Conservation (phyloP, 2,113 vertebrate genomes). For the Lampris megalopsis region DNA sequence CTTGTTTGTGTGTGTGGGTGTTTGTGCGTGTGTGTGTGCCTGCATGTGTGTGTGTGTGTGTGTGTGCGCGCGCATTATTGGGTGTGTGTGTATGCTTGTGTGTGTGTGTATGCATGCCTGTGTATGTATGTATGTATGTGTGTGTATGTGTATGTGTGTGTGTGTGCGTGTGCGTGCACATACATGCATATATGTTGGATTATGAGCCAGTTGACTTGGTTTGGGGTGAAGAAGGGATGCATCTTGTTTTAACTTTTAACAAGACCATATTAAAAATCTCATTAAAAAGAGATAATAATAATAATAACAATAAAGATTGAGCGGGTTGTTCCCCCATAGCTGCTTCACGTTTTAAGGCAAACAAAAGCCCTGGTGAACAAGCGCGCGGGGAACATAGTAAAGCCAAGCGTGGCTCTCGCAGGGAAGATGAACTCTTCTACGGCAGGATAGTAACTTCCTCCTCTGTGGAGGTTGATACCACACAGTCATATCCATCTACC, state of each 20-base stretch:
- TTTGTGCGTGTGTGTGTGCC: no score
- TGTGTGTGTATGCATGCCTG: no score
- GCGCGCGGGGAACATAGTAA: slow-evolving; percentile 54
- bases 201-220: background rate
- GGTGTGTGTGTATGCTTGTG: no score
- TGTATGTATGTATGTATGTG: background rate
- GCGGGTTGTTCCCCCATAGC: slow-evolving; percentile 54
- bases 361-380: slow-evolving; percentile 47
- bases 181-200: no score
- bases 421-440: slow-evolving; percentile 30
- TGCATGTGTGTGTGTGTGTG: background rate
- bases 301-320: slow-evolving; percentile 28
- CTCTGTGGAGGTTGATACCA: slow-evolving; percentile 42
- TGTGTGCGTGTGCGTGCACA: background rate
- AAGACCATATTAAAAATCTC: slow-evolving; percentile 81
- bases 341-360: slow-evolving; percentile 53
- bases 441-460: slow-evolving; percentile 44
- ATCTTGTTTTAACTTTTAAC: slow-evolving; percentile 67
- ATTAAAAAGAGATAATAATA: slow-evolving; percentile 77
- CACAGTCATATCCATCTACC: slow-evolving; percentile 33
- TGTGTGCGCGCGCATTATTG: no score
- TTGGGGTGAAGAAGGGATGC: slow-evolving; percentile 47
- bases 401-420: slow-evolving; percentile 41
- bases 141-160: slow-evolving; percentile 40
- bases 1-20: no score